A percentile compares a stretch with the other conserved stretches of the same genome.
phyloP scores from a whole-genome alignment of 2,797 vertebrate genomes.

The Eurystomus glaucurus region DNA sequence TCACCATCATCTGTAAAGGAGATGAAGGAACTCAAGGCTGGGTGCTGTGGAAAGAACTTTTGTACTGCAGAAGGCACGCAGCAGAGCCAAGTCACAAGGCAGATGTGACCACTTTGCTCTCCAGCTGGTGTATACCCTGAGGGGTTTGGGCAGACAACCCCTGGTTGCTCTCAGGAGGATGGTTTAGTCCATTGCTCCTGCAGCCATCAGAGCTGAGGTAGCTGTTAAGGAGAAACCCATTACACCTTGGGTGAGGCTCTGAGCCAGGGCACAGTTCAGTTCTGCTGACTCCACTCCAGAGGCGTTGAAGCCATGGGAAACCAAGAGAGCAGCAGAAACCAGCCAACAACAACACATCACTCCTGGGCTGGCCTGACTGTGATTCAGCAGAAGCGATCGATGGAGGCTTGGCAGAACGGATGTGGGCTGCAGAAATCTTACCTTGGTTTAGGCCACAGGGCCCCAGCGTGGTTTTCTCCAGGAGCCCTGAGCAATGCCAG shows the following conservation, averaged over 20 bases:
- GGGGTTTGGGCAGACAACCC: neutral
- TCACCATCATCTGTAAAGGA: neutral
- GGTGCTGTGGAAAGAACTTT: neutral
- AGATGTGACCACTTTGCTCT: neutral
- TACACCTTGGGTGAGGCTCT: neutral
- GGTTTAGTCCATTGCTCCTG: neutral
- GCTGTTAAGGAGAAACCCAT: neutral
- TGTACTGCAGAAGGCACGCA: neutral
- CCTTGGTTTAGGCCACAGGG: neutral
- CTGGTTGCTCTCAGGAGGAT: neutral
- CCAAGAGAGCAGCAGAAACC: neutral
- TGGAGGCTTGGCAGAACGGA: neutral
- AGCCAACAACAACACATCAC: neutral
- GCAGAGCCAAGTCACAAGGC: neutral
- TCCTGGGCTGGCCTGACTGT: neutral
- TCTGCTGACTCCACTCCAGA: neutral
- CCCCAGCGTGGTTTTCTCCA: neutral
- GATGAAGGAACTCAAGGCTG: neutral
- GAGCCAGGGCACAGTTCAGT: neutral
- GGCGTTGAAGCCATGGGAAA: neutral
- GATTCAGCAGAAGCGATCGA: neutral
- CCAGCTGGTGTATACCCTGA: neutral
- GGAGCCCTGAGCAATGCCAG: neutral
- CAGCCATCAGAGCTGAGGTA: neutral
- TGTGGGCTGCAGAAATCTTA: neutral